Percentiles rank a stretch among this genome's conserved stretches.
phyloP scores from a whole-genome alignment of 2,888 invertebrate species.

The Hirtodrosophila histrioides region DNA sequence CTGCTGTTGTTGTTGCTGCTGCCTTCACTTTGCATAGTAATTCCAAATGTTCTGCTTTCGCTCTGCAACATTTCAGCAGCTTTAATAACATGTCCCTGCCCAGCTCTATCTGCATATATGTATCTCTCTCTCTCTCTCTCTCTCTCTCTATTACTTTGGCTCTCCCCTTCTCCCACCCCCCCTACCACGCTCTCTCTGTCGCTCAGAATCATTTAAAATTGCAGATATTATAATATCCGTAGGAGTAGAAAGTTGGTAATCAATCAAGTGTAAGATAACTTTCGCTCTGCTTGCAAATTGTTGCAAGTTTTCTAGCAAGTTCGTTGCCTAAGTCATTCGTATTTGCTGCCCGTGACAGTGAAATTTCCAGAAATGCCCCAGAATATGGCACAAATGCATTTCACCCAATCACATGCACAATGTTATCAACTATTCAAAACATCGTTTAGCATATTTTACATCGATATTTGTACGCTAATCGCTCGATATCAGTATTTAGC shows the following conservation, averaged over 20 bases:
- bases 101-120: neutral
- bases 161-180: neutral
- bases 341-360: slow-evolving; percentile 32
- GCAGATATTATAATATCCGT: slow-evolving; percentile 72
- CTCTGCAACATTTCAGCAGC: slow-evolving; percentile 53
- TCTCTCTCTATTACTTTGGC: neutral
- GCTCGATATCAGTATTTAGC: too few relatives aligned
- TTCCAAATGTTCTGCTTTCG: slow-evolving; percentile 72
- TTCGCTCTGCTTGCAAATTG: slow-evolving; percentile 68
- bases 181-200: slow-evolving; percentile 2
- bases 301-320: slow-evolving; percentile 62
- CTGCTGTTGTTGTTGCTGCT: slow-evolving; percentile 17
- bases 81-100: slow-evolving; percentile 45
- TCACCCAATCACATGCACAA: neutral
- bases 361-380: slow-evolving; percentile 39
- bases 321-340: slow-evolving; percentile 71
- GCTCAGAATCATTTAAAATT: slow-evolving; percentile 68
- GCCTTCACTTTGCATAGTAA: slow-evolving; percentile 41
- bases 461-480: too few relatives aligned
- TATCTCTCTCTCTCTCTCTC: neutral
- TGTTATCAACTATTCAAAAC: too few relatives aligned
- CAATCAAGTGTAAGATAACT: slow-evolving; percentile 69
- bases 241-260: slow-evolving; percentile 72
- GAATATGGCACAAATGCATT: slow-evolving; percentile 29
- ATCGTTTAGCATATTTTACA: too few relatives aligned